A percentile compares a stretch with the other conserved stretches of the same genome.
These are phyloP conservation scores for Oceanodroma tethys DNA, from an alignment of 2,113 vertebrate genomes.

Conservation along the genomic window DNA sequence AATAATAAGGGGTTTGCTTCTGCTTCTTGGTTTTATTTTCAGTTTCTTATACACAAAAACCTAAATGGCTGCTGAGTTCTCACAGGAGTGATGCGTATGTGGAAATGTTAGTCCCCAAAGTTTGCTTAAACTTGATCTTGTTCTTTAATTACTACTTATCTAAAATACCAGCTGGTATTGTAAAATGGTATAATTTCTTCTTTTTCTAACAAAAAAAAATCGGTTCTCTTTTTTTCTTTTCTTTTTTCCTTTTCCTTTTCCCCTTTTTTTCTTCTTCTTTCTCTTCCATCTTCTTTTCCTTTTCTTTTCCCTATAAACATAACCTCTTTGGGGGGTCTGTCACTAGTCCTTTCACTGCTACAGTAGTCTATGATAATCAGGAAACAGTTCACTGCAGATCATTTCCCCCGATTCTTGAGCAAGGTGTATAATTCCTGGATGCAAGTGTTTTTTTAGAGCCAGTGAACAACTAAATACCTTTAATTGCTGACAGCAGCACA, in stretches of 20 bases:
- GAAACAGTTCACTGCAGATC: neutral
- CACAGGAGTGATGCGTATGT: neutral
- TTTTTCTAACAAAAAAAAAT: neutral
- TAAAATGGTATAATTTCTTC: neutral
- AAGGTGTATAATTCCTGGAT: neutral
- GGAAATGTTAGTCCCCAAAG: neutral
- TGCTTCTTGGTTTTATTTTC: neutral
- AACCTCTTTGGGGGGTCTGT: neutral
- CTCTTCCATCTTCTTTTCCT: neutral
- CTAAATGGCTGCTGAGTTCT: neutral
- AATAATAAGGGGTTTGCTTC: neutral
- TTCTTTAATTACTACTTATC: neutral
- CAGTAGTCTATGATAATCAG: neutral
- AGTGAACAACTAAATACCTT: neutral
- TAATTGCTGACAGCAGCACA: neutral
- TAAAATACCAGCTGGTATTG: neutral
- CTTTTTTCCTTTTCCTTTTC: too few relatives aligned
- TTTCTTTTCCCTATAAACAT: neutral
- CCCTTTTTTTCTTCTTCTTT: neutral
- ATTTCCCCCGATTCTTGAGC: neutral
- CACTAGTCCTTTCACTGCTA: neutral
- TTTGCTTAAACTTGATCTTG: neutral
- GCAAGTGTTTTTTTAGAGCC: neutral
- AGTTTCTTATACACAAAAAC: neutral
- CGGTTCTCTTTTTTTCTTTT: fast-evolving